Conservation (phyloP, 2,113 vertebrate species). For the Antennarius striatus region DNA sequence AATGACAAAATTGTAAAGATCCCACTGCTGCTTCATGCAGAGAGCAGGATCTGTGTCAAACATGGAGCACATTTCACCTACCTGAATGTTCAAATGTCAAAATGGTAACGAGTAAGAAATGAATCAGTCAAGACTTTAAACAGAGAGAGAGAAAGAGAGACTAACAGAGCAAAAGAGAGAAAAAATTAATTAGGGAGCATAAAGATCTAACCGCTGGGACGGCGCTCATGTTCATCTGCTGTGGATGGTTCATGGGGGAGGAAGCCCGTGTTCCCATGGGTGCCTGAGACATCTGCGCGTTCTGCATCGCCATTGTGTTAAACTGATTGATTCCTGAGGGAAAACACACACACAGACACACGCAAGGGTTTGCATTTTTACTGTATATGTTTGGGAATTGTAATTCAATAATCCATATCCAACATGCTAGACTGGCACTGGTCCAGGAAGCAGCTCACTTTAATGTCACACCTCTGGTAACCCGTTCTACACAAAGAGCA, state of each 20-base stretch:
- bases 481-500: neutral
- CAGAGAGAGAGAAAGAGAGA: neutral
- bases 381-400: conserved; percentile 42
- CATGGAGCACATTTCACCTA: neutral
- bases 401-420: conserved; percentile 59
- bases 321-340: conserved; percentile 92
- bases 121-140: neutral
- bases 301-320: conserved; percentile 92
- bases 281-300: conserved; percentile 90
- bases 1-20: too few relatives aligned
- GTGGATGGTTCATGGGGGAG: conserved; percentile 93
- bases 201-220: conserved; percentile 85
- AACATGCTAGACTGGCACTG: conserved; percentile 1
- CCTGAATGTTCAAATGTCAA: conserved; percentile 5
- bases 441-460: conserved; percentile 3
- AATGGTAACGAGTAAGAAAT: neutral
- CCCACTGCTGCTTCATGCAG: too few relatives aligned
- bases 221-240: conserved; percentile 91
- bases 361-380: conserved; percentile 14
- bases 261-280: conserved; percentile 88
- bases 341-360: conserved; percentile 29
- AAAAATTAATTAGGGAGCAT: neutral
- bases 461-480: conserved; percentile 6
- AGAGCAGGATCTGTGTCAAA: too few relatives aligned
- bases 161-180: neutral